Evolutionary conservation across 2,797 vertebrate genomes (phyloP).

Genomic region (Peromyscus eremicus): DNA sequence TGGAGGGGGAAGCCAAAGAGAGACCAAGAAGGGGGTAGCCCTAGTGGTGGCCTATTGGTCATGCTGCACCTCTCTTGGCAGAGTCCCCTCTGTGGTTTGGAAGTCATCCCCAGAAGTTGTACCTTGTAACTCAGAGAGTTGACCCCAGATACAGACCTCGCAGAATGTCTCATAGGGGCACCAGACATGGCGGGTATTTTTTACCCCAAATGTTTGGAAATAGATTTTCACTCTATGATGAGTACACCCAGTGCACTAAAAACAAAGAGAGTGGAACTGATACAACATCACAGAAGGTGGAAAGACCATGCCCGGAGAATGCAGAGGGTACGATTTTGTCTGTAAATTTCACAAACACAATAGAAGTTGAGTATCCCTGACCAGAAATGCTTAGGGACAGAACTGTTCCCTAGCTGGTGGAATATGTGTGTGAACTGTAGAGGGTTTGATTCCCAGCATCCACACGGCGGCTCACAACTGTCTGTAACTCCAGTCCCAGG

Average conservation of each 20-base stretch:
- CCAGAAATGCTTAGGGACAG: neutral
- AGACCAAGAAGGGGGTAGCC: neutral
- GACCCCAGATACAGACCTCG: neutral
- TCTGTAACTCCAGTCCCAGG: neutral
- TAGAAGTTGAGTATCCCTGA: neutral
- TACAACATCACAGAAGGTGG: neutral
- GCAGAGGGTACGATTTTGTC: neutral
- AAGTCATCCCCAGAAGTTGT: neutral
- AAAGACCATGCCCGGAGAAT: neutral
- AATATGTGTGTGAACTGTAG: neutral
- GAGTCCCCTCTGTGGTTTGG: neutral
- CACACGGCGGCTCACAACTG: neutral
- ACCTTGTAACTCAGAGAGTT: neutral
- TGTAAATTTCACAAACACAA: neutral
- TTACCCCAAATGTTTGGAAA: neutral
- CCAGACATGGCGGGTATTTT: neutral
- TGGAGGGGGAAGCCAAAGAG: neutral
- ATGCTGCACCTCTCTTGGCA: neutral
- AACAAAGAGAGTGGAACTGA: neutral
- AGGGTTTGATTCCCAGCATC: neutral
- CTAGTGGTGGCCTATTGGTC: neutral
- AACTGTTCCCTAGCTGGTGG: neutral
- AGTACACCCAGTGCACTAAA: neutral
- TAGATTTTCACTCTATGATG: neutral
- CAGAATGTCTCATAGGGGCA: neutral